Evolutionary conservation across 2,888 invertebrate genomes (phyloP).

Genomic region (Eutolmus rufibarbis): DNA sequence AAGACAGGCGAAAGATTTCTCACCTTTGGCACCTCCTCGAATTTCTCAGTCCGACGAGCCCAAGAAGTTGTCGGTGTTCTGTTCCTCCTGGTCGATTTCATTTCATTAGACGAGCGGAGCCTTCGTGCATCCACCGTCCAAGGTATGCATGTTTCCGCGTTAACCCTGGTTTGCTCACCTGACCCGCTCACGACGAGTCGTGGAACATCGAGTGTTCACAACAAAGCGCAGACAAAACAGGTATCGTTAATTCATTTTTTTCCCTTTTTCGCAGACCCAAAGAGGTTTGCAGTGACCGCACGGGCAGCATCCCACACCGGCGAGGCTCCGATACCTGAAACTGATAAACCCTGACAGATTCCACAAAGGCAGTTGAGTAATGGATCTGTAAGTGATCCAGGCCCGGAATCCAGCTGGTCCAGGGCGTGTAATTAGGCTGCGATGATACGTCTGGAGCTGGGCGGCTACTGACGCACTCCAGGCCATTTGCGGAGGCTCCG

Average conservation of each 20-base stretch:
- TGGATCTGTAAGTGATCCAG: constrained; percentile 4
- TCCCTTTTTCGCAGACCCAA: not conserved
- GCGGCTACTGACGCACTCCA: not conserved
- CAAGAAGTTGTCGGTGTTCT: not conserved
- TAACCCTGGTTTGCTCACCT: not conserved
- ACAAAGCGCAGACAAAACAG: constrained; percentile 9
- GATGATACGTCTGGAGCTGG: not conserved
- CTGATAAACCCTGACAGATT: constrained; percentile 1
- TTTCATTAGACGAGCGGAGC: not conserved
- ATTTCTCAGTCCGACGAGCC: not conserved
- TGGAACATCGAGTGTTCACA: not conserved
- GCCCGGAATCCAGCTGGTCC: not conserved
- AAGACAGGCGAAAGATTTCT: not conserved
- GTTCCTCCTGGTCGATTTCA: not conserved
- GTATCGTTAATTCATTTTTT: not conserved
- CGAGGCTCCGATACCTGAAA: constrained; percentile 14
- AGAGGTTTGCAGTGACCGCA: not conserved
- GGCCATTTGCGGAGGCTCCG: not conserved
- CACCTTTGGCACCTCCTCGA: not conserved
- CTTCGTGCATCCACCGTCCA: not conserved
- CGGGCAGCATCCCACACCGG: not conserved
- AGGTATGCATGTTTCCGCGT: not conserved
- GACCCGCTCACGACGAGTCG: not conserved
- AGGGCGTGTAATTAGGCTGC: not conserved
- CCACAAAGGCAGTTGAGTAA: constrained; percentile 4